A percentile compares a stretch with the other conserved stretches of the same genome.
Evolutionary conservation across 2,797 vertebrate species (phyloP).

Genomic region (Lutjanus campechanus): DNA sequence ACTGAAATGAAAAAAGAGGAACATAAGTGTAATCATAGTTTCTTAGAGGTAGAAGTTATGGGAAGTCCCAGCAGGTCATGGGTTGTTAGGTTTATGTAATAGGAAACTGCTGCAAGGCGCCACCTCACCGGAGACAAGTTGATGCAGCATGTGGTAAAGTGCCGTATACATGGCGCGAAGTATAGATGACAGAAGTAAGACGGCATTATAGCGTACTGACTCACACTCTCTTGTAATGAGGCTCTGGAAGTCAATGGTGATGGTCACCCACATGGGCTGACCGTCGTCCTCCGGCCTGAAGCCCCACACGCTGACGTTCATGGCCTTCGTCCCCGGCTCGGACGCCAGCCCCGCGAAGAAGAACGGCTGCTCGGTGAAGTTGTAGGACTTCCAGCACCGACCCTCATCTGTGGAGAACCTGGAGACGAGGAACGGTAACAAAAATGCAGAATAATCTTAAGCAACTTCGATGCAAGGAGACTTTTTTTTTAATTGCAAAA

Average conservation of each 20-base stretch:
- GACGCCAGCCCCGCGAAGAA: slow-evolving; percentile 86
- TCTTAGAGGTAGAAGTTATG: neutral
- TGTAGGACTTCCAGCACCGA: slow-evolving; percentile 87
- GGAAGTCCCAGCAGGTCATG: neutral
- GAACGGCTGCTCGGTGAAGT: slow-evolving; percentile 87
- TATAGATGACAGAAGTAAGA: too few relatives aligned
- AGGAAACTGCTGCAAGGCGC: neutral
- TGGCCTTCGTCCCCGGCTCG: slow-evolving; percentile 86
- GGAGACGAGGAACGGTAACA: neutral
- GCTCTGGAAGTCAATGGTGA: slow-evolving; percentile 88
- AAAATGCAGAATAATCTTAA: too few relatives aligned
- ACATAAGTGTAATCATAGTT: neutral
- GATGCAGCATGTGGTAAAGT: neutral
- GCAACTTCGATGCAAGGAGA: neutral
- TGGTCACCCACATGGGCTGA: slow-evolving; percentile 86
- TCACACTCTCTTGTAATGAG: slow-evolving; percentile 87
- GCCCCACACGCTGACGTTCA: slow-evolving; percentile 89
- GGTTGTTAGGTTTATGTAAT: neutral
- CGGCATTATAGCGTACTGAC: slow-evolving; percentile 12
- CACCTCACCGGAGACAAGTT: neutral
- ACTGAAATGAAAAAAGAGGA: neutral
- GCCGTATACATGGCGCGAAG: too few relatives aligned
- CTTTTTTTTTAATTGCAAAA: neutral
- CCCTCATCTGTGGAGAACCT: slow-evolving; percentile 90
- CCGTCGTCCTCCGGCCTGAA: slow-evolving; percentile 84